phyloP scores from a whole-genome alignment of 2,113 vertebrate species.

The Ceyx margarethae region DNA sequence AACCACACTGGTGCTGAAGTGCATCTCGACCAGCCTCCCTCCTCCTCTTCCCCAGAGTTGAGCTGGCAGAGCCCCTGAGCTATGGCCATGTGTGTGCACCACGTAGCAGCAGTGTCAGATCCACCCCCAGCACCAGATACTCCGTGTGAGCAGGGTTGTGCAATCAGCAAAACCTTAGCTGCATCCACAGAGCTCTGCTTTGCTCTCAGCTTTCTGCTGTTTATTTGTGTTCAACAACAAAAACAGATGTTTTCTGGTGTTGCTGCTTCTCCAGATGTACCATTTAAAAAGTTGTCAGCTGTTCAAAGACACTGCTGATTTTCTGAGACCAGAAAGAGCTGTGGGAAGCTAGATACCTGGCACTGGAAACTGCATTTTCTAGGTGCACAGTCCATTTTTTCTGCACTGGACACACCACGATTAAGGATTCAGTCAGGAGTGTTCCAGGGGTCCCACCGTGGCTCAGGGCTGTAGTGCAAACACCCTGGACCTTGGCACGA shows the following conservation, averaged over 20 bases:
- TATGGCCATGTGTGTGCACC: neutral
- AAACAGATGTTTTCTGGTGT: constrained; percentile 65
- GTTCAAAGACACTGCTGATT: constrained; percentile 36
- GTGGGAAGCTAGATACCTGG: constrained; percentile 29
- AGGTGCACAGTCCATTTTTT: neutral
- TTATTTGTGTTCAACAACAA: constrained; percentile 62
- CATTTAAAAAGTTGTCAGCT: constrained; percentile 33
- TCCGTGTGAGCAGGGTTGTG: neutral
- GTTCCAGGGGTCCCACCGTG: neutral
- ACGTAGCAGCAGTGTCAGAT: neutral
- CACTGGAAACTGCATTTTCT: neutral
- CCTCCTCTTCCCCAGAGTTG: neutral
- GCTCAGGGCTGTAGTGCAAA: neutral
- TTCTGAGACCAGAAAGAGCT: constrained; percentile 24
- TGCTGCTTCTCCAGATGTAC: constrained; percentile 55
- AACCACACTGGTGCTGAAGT: fast-evolving
- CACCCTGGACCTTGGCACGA: neutral
- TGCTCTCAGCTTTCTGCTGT: constrained; percentile 34
- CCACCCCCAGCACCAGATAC: neutral
- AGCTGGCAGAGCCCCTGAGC: fast-evolving
- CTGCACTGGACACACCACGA: neutral
- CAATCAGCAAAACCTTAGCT: constrained; percentile 12
- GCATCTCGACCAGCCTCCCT: fast-evolving
- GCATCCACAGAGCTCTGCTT: neutral
- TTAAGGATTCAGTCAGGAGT: neutral